A percentile compares a stretch with the other conserved stretches of the same genome.
These are phyloP conservation scores for Chymomyza amoena DNA, from an alignment of 2,888 invertebrate species.

Conservation along the genomic window DNA sequence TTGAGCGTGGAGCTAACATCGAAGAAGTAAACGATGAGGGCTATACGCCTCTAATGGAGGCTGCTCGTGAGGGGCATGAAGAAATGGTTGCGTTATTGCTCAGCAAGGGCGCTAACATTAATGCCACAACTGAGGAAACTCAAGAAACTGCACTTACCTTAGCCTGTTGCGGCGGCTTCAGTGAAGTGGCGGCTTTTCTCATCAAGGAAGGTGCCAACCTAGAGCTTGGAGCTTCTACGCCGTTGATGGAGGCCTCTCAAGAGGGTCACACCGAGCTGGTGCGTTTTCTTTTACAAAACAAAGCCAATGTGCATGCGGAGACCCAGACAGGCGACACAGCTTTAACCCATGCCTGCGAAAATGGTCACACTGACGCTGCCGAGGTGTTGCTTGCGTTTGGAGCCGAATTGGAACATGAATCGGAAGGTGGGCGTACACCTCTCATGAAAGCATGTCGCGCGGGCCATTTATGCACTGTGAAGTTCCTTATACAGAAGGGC, in stretches of 20 bases:
- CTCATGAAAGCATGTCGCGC: slow-evolving; percentile 99
- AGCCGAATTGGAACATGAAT: slow-evolving; percentile 96
- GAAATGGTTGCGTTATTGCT: slow-evolving; percentile 97
- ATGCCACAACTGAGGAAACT: slow-evolving; percentile 99
- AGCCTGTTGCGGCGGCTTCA: slow-evolving; percentile 96
- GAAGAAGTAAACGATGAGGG: slow-evolving; percentile 99
- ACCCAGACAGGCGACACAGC: slow-evolving; percentile 98
- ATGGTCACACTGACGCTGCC: slow-evolving; percentile 98
- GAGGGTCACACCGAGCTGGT: slow-evolving; percentile 97
- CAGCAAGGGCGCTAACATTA: slow-evolving; percentile 96
- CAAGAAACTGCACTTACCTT: slow-evolving; percentile 97
- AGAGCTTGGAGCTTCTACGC: slow-evolving; percentile 96
- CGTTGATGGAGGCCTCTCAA: slow-evolving; percentile 99
- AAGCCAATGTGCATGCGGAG: slow-evolving; percentile 94
- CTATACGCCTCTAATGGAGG: slow-evolving; percentile 99
- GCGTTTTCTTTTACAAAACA: slow-evolving; percentile 89
- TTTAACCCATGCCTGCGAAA: slow-evolving; percentile 98
- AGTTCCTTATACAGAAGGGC: slow-evolving; percentile 93
- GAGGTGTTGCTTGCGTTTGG: slow-evolving; percentile 93
- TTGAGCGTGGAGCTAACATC: slow-evolving; percentile 98
- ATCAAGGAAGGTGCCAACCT: slow-evolving; percentile 97
- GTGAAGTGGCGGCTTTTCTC: slow-evolving; percentile 96
- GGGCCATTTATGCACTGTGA: slow-evolving; percentile 96
- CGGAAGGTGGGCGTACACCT: slow-evolving; percentile 97
- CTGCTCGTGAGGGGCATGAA: slow-evolving; percentile 98